Conservation (phyloP, 1,140 invertebrate genomes). For the Eriosoma lanigerum region DNA sequence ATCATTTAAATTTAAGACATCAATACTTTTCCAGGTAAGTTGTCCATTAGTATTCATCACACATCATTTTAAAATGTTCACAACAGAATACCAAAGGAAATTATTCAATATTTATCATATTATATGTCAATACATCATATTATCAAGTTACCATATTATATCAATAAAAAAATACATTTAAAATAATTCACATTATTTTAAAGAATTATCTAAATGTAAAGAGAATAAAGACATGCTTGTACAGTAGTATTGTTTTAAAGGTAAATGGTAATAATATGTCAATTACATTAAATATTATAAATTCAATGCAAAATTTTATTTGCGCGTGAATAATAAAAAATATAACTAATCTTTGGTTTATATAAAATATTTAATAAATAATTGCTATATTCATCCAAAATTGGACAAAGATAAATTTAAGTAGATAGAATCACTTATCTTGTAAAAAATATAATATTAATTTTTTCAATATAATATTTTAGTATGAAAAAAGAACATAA, state of each 20-base stretch:
- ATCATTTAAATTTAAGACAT: not conserved
- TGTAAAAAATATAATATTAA: slow-evolving; percentile 37
- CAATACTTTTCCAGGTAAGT: not conserved
- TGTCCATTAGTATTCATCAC: not conserved
- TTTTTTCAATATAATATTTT: slow-evolving; percentile 17
- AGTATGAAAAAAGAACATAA: slow-evolving; percentile 16
- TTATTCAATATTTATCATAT: slow-evolving; percentile 10
- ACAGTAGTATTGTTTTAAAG: slow-evolving; percentile 14
- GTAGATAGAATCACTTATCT: slow-evolving; percentile 29
- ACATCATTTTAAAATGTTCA: not conserved
- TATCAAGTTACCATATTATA: too few relatives aligned
- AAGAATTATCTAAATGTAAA: slow-evolving; percentile 28
- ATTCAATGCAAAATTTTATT: slow-evolving; percentile 47
- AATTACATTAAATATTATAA: slow-evolving; percentile 21
- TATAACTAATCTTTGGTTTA: slow-evolving; percentile 51
- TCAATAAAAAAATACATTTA: slow-evolving; percentile 31
- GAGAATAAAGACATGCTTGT: not conserved
- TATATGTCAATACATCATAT: not conserved
- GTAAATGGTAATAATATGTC: slow-evolving; percentile 13
- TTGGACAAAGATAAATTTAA: slow-evolving; percentile 15
- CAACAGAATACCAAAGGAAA: not conserved
- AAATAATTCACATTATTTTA: slow-evolving; percentile 8
- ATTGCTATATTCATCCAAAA: not conserved
- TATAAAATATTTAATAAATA: slow-evolving; percentile 44
- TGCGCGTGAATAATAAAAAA: slow-evolving; percentile 49